Conservation (phyloP, 2,113 vertebrate genomes). For the Dascyllus trimaculatus region DNA sequence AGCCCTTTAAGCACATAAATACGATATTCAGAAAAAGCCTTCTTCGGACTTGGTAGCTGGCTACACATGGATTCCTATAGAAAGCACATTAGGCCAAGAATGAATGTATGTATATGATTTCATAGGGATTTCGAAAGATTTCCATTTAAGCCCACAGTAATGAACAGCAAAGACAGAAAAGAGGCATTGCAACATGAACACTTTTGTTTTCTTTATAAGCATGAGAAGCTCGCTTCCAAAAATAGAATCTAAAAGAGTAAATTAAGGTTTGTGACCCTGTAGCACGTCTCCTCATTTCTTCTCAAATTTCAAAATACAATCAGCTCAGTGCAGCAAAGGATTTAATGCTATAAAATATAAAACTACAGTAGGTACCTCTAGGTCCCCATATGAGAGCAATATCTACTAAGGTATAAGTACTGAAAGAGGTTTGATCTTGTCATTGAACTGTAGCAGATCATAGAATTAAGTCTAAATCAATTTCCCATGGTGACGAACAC, state of each 20-base stretch:
- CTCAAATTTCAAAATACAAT: conserved; percentile 26
- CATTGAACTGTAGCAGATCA: conserved; percentile 51
- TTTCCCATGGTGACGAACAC: conserved; percentile 46
- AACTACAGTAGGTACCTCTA: conserved; percentile 17
- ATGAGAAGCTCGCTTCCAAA: conserved; percentile 12
- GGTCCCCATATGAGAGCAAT: conserved; percentile 19
- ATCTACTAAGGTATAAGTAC: background rate
- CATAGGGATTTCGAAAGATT: conserved; percentile 57
- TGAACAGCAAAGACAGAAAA: conserved; percentile 41
- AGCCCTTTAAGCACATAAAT: conserved; percentile 19
- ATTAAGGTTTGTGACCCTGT: background rate
- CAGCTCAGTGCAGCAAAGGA: conserved; percentile 12
- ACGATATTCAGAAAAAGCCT: conserved; percentile 21
- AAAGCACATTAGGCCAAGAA: conserved; percentile 26
- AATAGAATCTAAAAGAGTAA: conserved; percentile 9
- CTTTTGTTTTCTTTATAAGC: background rate
- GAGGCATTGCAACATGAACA: background rate
- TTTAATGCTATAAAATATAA: conserved; percentile 2
- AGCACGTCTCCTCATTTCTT: conserved; percentile 5
- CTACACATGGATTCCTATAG: conserved; percentile 30
- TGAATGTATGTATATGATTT: conserved; percentile 44
- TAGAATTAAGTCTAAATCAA: conserved; percentile 42
- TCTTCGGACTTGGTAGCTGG: background rate
- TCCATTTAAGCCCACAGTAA: conserved; percentile 39
- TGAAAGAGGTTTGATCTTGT: conserved; percentile 45